These are phyloP conservation scores for Drosophila subquinaria DNA, from an alignment of 2,888 invertebrate genomes.

Conservation along the genomic window DNA sequence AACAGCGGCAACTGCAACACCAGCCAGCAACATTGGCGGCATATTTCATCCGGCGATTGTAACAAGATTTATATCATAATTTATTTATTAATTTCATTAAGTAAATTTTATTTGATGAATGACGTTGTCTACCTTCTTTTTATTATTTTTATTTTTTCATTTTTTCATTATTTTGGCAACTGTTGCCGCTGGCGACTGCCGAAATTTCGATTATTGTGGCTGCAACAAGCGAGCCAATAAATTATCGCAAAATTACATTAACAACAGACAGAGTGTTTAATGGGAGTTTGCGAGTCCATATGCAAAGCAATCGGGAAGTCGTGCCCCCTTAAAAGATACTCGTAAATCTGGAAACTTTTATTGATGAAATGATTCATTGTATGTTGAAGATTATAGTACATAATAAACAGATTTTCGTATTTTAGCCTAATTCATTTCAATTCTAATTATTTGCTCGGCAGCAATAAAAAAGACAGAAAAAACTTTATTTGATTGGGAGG, in stretches of 20 bases:
- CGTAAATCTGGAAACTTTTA: constrained; percentile 11
- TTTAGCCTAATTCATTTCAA: not conserved
- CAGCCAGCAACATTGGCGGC: constrained; percentile 50
- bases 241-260: constrained; percentile 55
- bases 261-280: constrained; percentile 54
- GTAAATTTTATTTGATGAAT: constrained; percentile 79
- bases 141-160: constrained; percentile 1
- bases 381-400: not conserved
- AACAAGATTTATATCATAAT: constrained; percentile 81
- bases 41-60: constrained; percentile 48
- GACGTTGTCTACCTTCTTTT: constrained; percentile 67
- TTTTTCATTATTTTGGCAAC: constrained; percentile 28
- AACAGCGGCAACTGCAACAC: constrained; percentile 41
- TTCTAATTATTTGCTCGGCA: not conserved
- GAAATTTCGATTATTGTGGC: constrained; percentile 74
- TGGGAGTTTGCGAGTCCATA: constrained; percentile 22
- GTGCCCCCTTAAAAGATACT: not conserved
- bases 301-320: constrained; percentile 17
- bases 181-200: constrained; percentile 64
- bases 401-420: not conserved
- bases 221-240: constrained; percentile 52
- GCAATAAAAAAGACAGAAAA: not conserved
- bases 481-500: not conserved
- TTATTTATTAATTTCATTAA: constrained; percentile 82
- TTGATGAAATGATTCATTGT: constrained; percentile 10